A percentile compares a stretch with the other conserved stretches of the same genome.
phyloP scores from a whole-genome alignment of 2,888 invertebrate species.

The Danaus chrysippus region DNA sequence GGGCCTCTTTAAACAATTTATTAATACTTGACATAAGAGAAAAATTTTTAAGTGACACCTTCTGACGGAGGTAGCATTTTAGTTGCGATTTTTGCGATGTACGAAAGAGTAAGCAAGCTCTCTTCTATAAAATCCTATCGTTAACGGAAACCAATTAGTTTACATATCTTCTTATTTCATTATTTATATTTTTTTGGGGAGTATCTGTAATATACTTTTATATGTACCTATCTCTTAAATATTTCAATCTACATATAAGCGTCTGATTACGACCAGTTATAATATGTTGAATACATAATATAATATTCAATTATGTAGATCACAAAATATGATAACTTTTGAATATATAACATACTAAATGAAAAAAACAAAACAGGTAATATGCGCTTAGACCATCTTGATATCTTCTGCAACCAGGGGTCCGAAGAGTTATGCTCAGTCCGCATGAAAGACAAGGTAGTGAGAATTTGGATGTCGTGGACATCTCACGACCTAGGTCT shows the following conservation, averaged over 20 bases:
- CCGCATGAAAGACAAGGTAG: constrained; percentile 99
- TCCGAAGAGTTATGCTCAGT: constrained; percentile 56
- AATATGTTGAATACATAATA: neutral
- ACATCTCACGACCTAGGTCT: constrained; percentile 99
- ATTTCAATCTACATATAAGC: neutral
- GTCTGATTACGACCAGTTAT: neutral
- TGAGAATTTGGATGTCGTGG: constrained; percentile 84
- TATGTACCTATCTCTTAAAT: neutral
- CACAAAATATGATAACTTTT: constrained; percentile 2
- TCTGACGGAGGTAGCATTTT: too few relatives aligned
- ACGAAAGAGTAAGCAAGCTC: too few relatives aligned
- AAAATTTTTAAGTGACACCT: too few relatives aligned
- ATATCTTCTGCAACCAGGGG: constrained; percentile 6
- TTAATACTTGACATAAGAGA: too few relatives aligned
- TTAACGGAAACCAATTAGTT: too few relatives aligned
- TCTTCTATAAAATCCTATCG: too few relatives aligned
- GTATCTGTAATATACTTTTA: neutral
- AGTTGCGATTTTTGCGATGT: too few relatives aligned
- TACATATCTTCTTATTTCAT: too few relatives aligned
- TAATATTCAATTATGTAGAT: neutral
- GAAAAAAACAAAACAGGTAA: neutral
- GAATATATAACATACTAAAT: neutral
- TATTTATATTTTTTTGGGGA: too few relatives aligned
- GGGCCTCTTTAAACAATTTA: too few relatives aligned
- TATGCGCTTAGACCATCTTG: constrained; percentile 3